These are phyloP conservation scores for Phalacrocorax pelagicus DNA, from an alignment of 2,113 vertebrate genomes.

Conservation along the genomic window DNA sequence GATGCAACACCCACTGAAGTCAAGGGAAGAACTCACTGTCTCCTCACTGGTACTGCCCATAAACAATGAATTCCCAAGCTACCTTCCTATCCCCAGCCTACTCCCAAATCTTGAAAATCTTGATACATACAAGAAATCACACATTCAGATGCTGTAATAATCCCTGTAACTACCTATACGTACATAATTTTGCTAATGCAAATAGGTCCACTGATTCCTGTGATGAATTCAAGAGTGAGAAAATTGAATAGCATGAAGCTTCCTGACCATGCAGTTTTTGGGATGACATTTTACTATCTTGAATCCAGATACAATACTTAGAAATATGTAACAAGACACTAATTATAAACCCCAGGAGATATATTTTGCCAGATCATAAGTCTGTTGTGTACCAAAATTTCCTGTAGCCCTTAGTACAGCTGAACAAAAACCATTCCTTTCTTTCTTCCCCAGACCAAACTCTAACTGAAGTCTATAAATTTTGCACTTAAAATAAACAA, in stretches of 20 bases:
- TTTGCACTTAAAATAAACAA: constrained; percentile 29
- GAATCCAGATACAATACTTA: not conserved
- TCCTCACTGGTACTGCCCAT: not conserved
- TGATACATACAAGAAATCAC: not conserved
- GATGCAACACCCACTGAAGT: not conserved
- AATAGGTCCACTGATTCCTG: not conserved
- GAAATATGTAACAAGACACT: not conserved
- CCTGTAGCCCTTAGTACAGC: not conserved
- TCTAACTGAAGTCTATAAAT: constrained; percentile 18
- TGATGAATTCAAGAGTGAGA: not conserved
- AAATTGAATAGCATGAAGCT: not conserved
- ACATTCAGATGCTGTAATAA: not conserved
- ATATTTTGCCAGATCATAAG: not conserved
- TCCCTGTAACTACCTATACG: not conserved
- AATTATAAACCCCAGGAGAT: not conserved
- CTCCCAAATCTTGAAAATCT: not conserved
- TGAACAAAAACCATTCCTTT: not conserved
- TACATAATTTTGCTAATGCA: not conserved
- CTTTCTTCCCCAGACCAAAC: not conserved
- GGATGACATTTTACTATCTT: not conserved
- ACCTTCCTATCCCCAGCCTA: not conserved
- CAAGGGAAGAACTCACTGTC: not conserved
- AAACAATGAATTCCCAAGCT: not conserved
- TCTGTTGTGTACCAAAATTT: not conserved
- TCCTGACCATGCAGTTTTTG: not conserved